phyloP scores from a whole-genome alignment of 2,113 vertebrate species.

The Toxotes jaculatrix region DNA sequence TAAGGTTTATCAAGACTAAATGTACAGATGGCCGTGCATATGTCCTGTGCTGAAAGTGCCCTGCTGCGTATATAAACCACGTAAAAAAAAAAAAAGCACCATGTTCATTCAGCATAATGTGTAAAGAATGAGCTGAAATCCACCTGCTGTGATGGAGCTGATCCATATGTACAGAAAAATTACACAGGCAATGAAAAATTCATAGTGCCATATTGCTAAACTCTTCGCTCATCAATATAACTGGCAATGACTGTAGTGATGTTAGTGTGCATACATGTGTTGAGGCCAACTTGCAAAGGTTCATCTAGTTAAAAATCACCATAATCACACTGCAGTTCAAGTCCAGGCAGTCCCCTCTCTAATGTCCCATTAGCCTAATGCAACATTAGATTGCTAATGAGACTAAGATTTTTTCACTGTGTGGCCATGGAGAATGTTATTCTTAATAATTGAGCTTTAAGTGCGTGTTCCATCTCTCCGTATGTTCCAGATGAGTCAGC shows the following conservation, averaged over 20 bases:
- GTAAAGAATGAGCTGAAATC: constrained; percentile 7
- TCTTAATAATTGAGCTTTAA: constrained; percentile 61
- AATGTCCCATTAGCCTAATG: constrained; percentile 58
- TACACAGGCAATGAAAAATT: neutral
- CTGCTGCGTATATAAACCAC: constrained; percentile 21
- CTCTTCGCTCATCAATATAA: neutral
- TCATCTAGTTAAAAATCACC: neutral
- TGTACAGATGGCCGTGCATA: constrained; percentile 68
- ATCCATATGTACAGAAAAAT: neutral
- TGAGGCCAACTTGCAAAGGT: neutral
- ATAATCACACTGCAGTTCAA: constrained; percentile 24
- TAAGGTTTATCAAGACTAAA: constrained; percentile 10
- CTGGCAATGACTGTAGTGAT: neutral
- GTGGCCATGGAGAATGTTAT: constrained; percentile 44
- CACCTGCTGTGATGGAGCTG: constrained; percentile 1
- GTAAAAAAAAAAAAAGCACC: constrained; percentile 4
- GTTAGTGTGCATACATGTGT: neutral
- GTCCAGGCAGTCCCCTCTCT: constrained; percentile 24
- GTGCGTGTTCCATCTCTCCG: constrained; percentile 30
- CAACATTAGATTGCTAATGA: constrained; percentile 62
- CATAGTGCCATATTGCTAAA: neutral
- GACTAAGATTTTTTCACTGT: constrained; percentile 24
- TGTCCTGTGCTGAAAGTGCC: constrained; percentile 34
- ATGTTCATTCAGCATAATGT: constrained; percentile 23
- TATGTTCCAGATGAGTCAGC: constrained; percentile 37